phyloP scores from a whole-genome alignment of 2,113 vertebrate genomes.

The Chionodraco myersi region DNA sequence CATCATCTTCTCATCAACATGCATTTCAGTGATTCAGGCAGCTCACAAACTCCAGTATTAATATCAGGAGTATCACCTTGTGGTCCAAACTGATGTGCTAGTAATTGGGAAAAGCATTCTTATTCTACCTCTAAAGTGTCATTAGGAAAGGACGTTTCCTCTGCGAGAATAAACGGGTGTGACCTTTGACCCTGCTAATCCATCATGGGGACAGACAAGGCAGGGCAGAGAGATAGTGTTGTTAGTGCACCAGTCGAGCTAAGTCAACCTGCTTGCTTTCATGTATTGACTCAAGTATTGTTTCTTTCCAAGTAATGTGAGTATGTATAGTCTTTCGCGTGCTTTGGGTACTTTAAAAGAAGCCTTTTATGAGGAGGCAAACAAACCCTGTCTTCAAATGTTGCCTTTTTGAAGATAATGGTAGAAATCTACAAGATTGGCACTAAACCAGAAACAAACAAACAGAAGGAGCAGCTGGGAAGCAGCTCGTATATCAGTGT shows the following conservation, averaged over 20 bases:
- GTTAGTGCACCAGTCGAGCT: conserved; percentile 66
- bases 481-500: conserved; percentile 35
- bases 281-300: conserved; percentile 31
- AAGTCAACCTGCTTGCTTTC: conserved; percentile 44
- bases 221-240: conserved; percentile 55
- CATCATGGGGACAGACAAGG: conserved; percentile 79
- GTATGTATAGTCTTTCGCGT: conserved; percentile 23
- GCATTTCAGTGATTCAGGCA: not conserved
- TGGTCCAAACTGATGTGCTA: conserved; percentile 15
- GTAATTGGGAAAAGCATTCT: conserved; percentile 12
- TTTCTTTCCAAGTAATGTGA: conserved; percentile 26
- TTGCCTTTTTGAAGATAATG: conserved; percentile 22
- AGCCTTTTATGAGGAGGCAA: not conserved
- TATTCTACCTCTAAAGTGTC: conserved; percentile 39
- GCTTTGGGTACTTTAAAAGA: conserved; percentile 15
- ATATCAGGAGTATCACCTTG: not conserved
- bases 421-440: not conserved
- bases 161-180: conserved; percentile 82
- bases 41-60: not conserved
- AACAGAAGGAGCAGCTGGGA: conserved; percentile 25
- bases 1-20: not conserved
- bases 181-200: conserved; percentile 86
- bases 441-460: conserved; percentile 37
- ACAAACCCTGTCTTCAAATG: conserved; percentile 4
- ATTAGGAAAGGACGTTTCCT: conserved; percentile 85